Conservation (phyloP, 2,113 vertebrate species). For the Panurus biarmicus region DNA sequence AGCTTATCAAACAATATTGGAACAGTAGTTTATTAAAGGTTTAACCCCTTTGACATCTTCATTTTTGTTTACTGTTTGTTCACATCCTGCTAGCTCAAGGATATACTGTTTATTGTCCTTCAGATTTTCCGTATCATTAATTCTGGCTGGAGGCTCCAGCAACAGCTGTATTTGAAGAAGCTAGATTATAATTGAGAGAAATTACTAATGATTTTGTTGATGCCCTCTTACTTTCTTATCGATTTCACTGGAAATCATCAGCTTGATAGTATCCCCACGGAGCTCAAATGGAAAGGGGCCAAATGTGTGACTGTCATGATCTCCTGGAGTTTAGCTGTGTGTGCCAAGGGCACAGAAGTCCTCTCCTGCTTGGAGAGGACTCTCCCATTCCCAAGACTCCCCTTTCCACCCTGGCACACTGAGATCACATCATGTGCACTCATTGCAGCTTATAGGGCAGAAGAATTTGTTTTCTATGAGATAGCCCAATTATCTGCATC, state of each 20-base stretch:
- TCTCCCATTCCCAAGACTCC: neutral
- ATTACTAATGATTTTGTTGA: slow-evolving; percentile 42
- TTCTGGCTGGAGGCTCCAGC: slow-evolving; percentile 8
- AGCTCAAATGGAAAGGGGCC: neutral
- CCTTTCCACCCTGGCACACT: neutral
- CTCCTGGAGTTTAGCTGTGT: neutral
- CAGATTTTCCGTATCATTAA: slow-evolving; percentile 18
- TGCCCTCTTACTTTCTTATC: neutral
- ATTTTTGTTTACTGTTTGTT: slow-evolving; percentile 33
- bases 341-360: neutral
- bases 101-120: slow-evolving; percentile 24
- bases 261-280: neutral
- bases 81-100: neutral
- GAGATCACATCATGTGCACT: neutral
- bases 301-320: neutral
- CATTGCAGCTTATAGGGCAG: neutral
- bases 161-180: slow-evolving; percentile 12
- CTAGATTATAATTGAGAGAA: neutral
- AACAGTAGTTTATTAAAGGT: slow-evolving; percentile 1
- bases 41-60: slow-evolving; percentile 43
- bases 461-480: neutral
- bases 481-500: neutral
- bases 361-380: neutral
- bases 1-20: neutral
- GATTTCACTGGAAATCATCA: slow-evolving; percentile 11